phyloP scores from a whole-genome alignment of 2,113 vertebrate genomes.

The Hemibagrus wyckioides region DNA sequence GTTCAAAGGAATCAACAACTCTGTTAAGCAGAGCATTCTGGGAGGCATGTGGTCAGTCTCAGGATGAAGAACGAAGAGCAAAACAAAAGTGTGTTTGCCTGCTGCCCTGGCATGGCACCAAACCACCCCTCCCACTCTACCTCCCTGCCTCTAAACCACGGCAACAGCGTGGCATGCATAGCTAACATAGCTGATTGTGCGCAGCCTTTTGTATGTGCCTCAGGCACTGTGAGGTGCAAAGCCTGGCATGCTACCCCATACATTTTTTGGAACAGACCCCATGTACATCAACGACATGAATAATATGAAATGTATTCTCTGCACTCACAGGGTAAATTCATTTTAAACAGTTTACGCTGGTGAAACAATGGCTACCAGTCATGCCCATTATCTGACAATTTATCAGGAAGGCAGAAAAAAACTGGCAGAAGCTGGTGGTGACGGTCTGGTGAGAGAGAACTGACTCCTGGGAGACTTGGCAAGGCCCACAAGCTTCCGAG shows the following conservation, averaged over 20 bases:
- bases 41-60: constrained; percentile 19
- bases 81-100: constrained; percentile 83
- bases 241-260: constrained; percentile 86
- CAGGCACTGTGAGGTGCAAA: constrained; percentile 81
- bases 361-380: constrained; percentile 84
- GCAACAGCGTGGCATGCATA: constrained; percentile 97
- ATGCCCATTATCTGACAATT: constrained; percentile 83
- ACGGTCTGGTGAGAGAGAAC: constrained; percentile 60
- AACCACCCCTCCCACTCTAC: constrained; percentile 69
- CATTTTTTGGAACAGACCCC: constrained; percentile 77
- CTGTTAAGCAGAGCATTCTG: constrained; percentile 47
- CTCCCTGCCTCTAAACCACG: constrained; percentile 80
- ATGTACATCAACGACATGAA: constrained; percentile 84
- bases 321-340: constrained; percentile 87
- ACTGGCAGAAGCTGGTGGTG: constrained; percentile 61
- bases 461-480: constrained; percentile 53
- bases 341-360: constrained; percentile 88
- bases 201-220: constrained; percentile 84
- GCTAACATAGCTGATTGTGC: constrained; percentile 89
- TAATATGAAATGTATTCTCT: constrained; percentile 90
- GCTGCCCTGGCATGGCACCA: constrained; percentile 80
- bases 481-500: constrained; percentile 35
- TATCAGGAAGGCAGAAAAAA: constrained; percentile 70
- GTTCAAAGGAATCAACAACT: constrained; percentile 48
- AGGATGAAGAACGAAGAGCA: constrained; percentile 69